phyloP scores from a whole-genome alignment of 2,113 vertebrate genomes.

The Mobula birostris region DNA sequence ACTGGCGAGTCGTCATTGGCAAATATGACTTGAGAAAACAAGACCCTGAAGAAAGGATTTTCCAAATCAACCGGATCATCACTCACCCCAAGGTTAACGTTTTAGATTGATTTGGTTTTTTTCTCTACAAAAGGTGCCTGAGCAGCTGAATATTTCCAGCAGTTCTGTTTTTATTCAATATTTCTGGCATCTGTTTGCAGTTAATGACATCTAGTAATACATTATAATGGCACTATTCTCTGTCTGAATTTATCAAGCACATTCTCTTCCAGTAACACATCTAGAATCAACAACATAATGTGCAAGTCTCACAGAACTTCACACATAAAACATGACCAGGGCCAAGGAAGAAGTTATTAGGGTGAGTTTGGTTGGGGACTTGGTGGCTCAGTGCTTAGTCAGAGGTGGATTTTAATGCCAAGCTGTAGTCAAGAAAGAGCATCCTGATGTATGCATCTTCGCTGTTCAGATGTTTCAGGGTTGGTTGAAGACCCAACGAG shows the following conservation, averaged over 20 bases:
- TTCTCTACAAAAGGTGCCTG: not conserved
- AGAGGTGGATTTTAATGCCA: not conserved
- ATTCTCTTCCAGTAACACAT: not conserved
- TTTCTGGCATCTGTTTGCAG: not conserved
- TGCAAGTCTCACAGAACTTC: not conserved
- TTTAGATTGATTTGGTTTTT: too few relatives aligned
- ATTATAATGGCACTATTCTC: not conserved
- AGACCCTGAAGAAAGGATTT: slow-evolving; percentile 60
- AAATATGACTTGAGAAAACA: slow-evolving; percentile 69
- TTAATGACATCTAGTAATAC: not conserved
- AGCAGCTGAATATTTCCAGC: too few relatives aligned
- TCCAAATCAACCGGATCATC: slow-evolving; percentile 79
- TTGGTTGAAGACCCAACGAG: too few relatives aligned
- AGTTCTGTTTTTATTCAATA: too few relatives aligned
- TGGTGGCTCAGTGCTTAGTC: not conserved
- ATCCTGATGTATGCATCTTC: too few relatives aligned
- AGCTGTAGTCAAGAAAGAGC: too few relatives aligned
- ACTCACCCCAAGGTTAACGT: slow-evolving; percentile 76
- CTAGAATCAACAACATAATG: not conserved
- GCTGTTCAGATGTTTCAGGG: too few relatives aligned
- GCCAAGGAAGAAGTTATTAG: not conserved
- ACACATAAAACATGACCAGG: not conserved
- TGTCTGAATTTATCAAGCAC: not conserved
- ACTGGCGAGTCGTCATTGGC: slow-evolving; percentile 78
- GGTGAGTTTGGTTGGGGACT: too few relatives aligned